Evolutionary conservation across 2,888 invertebrate species (phyloP), one percentile per base, ranked within the genome.

Genomic region (Copidosoma aretas): DNA sequence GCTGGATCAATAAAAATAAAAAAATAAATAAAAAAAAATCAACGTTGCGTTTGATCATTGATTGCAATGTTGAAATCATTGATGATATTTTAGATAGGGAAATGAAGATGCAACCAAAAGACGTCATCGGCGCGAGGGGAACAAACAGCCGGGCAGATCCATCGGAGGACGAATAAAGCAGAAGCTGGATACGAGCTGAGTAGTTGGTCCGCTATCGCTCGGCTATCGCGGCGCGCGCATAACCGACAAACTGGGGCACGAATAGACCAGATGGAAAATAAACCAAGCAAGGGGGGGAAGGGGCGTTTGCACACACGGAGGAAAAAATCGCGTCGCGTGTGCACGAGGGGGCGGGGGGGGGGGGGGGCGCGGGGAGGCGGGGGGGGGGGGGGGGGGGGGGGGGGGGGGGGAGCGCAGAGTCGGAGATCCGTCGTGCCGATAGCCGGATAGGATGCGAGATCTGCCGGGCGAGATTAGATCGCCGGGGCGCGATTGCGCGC

Each of bases 381-480:
- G 53, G 21, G 24, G 14, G 51, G 32, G 62, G 17, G n/a, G 2
- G n/a, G 25, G 24, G 1, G 17, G 21, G 52, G 39, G 63, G 1
- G 41, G 54, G 54, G 46, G 56, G 17, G 32, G 25, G 15, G 56
- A 1, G 12, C 32, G 24, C 32, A 24, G 56, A 56, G 56, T 24
- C 25, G 56, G 58, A 66, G 68, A 82, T 82, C 78, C 77, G 75
- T 51, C 75, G 70, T 74, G 71, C 68, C 74, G 82, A 83, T 82
- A 81, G 67, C 72, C 70, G 80, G 76, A 82, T 81, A 82, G 82
- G 81, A 82, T 81, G 81, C 81, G 77, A 82, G 83, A 83, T 83
- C 74, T 79, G 75, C 78, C 75, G 77, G 75, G 75, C 71, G 73
- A 78, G 82, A 82, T 82, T 78, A 82, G 83, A 82, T 82, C 51